These are phyloP conservation scores for Pseudomyrmex concolor DNA, from an alignment of 1,140 invertebrate species.

Conservation along the genomic window DNA sequence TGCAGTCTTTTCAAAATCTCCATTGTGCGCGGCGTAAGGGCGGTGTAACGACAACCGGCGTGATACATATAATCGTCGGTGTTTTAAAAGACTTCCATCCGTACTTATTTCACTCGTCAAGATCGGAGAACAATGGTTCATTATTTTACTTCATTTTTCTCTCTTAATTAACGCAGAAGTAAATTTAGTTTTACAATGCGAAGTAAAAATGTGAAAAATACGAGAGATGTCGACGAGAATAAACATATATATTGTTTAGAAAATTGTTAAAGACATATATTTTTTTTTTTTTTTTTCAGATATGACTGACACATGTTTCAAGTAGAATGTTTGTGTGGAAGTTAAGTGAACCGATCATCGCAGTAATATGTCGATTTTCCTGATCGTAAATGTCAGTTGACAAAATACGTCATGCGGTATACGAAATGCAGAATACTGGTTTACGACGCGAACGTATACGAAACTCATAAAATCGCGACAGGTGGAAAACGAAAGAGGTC, in stretches of 20 bases:
- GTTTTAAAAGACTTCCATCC: conserved; percentile 56
- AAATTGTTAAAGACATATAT: neutral
- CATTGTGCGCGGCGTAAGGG: conserved; percentile 76
- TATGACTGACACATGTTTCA: neutral
- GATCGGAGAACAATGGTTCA: conserved; percentile 18
- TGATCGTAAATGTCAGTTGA: conserved; percentile 31
- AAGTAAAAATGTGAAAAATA: no score
- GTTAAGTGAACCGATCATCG: conserved; percentile 14
- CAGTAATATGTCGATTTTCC: conserved; percentile 43
- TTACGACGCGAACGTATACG: conserved; percentile 44
- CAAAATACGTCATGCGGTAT: conserved; percentile 18
- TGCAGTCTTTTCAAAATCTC: conserved; percentile 81
- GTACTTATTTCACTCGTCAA: conserved; percentile 37
- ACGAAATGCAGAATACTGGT: conserved; percentile 35
- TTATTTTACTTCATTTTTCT: neutral
- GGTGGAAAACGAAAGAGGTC: conserved; percentile 61
- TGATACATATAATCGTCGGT: conserved; percentile 55
- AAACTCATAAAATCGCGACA: conserved; percentile 65
- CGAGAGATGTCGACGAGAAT: neutral
- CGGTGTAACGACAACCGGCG: conserved; percentile 63
- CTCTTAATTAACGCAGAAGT: neutral
- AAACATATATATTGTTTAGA: neutral
- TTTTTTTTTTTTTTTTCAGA: neutral
- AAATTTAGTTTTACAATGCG: neutral
- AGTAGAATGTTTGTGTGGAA: neutral